Percentiles rank a stretch among this genome's conserved stretches.
phyloP scores from a whole-genome alignment of 2,113 vertebrate genomes.

The Brachypodius melanocephalos region DNA sequence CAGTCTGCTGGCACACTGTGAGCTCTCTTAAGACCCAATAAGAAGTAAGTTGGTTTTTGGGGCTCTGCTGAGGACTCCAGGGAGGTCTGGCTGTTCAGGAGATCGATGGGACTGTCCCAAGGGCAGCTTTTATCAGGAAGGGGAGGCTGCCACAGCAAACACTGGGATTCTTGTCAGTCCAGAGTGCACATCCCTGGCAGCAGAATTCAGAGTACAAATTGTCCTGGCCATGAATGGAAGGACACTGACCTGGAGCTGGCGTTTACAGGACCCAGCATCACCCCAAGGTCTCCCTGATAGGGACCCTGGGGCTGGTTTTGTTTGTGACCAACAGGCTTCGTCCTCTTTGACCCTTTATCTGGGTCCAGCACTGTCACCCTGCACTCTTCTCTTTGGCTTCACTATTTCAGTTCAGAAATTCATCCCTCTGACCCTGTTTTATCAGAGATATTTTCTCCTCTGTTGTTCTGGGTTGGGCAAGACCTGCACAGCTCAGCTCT shows the following conservation, averaged over 20 bases:
- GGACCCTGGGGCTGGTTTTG: not conserved
- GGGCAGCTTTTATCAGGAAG: not conserved
- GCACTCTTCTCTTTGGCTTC: not conserved
- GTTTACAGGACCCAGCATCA: not conserved
- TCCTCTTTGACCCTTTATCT: not conserved
- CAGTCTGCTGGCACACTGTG: not conserved
- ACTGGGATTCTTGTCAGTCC: not conserved
- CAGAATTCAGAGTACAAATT: not conserved
- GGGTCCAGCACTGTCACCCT: not conserved
- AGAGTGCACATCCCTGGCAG: slow-evolving; percentile 9
- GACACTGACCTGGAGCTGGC: slow-evolving; percentile 3
- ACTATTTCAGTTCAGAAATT: not conserved
- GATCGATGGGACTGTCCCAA: not conserved
- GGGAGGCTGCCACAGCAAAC: not conserved
- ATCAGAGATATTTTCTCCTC: not conserved
- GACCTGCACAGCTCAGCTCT: not conserved
- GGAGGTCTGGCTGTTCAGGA: not conserved
- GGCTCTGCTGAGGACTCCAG: not conserved
- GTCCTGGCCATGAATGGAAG: not conserved
- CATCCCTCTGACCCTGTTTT: not conserved
- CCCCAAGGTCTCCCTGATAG: not conserved
- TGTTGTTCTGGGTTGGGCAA: not conserved
- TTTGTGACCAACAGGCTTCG: not conserved
- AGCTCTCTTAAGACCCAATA: not conserved
- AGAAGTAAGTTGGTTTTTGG: not conserved